These are phyloP conservation scores for Acomys russatus DNA, from an alignment of 2,797 vertebrate genomes.

Conservation along the genomic window DNA sequence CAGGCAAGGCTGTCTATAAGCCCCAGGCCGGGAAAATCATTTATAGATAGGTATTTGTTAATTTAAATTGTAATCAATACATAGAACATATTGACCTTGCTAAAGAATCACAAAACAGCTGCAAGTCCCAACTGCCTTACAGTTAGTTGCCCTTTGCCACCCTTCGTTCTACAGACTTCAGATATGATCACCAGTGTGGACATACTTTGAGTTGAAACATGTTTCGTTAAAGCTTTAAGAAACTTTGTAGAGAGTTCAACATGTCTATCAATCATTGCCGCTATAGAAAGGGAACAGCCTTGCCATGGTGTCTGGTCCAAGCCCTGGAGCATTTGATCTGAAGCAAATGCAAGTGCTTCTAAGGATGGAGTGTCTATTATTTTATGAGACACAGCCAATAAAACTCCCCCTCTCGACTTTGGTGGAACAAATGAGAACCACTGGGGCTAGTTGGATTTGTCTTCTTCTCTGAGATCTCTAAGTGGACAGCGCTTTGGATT, in stretches of 20 bases:
- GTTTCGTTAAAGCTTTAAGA: constrained; percentile 57
- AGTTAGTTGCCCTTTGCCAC: neutral
- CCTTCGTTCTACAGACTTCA: neutral
- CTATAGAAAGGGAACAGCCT: constrained; percentile 77
- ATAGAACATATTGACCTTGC: neutral
- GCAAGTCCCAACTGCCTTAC: neutral
- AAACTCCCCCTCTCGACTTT: constrained; percentile 64
- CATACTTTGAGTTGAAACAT: neutral
- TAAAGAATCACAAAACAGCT: neutral
- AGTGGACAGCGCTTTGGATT: constrained; percentile 20
- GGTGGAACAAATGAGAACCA: constrained; percentile 79
- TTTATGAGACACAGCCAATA: constrained; percentile 79
- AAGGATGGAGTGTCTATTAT: constrained; percentile 76
- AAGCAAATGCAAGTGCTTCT: constrained; percentile 79
- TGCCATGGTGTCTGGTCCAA: constrained; percentile 68
- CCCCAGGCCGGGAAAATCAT: neutral
- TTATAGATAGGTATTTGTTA: constrained; percentile 25
- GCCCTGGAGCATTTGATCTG: constrained; percentile 79
- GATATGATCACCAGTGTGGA: neutral
- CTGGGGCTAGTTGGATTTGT: constrained; percentile 73
- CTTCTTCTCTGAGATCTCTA: constrained; percentile 12
- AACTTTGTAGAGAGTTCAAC: constrained; percentile 67
- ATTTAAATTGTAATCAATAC: neutral
- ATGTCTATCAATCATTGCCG: constrained; percentile 77
- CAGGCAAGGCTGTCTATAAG: constrained; percentile 29